These are phyloP conservation scores for Ormyrus thymus DNA, from an alignment of 2,888 invertebrate species.

Conservation along the genomic window DNA sequence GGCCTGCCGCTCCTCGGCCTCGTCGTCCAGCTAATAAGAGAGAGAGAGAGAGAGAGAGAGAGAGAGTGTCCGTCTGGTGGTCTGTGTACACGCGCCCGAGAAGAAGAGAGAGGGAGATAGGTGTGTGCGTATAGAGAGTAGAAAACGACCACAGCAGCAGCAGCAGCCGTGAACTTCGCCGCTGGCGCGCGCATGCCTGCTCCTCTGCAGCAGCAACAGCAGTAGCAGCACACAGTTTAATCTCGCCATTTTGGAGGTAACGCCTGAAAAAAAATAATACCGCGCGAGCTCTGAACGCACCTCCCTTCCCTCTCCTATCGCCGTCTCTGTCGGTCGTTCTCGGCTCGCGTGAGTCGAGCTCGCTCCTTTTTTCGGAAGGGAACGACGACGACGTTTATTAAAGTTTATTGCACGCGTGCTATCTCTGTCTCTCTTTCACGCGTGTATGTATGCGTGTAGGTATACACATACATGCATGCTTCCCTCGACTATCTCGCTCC, in stretches of 20 bases:
- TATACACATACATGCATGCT: background rate
- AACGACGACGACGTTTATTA: conserved; percentile 30
- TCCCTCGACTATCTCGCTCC: conserved; percentile 23
- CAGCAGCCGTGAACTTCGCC: conserved; percentile 55
- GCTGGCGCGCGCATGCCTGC: conserved; percentile 62
- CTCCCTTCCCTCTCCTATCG: conserved; percentile 10
- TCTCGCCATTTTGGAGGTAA: conserved; percentile 74
- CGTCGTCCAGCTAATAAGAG: background rate
- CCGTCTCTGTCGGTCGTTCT: background rate
- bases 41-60: conserved; percentile 5
- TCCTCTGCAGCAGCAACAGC: conserved; percentile 31
- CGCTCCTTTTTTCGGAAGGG: conserved; percentile 6
- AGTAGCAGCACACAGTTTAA: conserved; percentile 51
- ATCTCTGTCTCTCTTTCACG: conserved; percentile 25
- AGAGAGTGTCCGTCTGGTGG: background rate
- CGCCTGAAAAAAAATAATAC: conserved; percentile 58
- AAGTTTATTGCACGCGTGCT: conserved; percentile 34
- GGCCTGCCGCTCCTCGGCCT: too few species aligned
- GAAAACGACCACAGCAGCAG: conserved; percentile 20
- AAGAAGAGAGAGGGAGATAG: background rate
- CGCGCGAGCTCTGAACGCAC: background rate
- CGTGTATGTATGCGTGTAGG: conserved; percentile 9
- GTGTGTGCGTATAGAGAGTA: background rate
- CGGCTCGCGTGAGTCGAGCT: background rate
- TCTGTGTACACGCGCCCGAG: background rate